A percentile compares a stretch with the other conserved stretches of the same genome.
Evolutionary conservation across 2,797 vertebrate genomes (phyloP).

Genomic region (Pseudocheirus occidentalis): DNA sequence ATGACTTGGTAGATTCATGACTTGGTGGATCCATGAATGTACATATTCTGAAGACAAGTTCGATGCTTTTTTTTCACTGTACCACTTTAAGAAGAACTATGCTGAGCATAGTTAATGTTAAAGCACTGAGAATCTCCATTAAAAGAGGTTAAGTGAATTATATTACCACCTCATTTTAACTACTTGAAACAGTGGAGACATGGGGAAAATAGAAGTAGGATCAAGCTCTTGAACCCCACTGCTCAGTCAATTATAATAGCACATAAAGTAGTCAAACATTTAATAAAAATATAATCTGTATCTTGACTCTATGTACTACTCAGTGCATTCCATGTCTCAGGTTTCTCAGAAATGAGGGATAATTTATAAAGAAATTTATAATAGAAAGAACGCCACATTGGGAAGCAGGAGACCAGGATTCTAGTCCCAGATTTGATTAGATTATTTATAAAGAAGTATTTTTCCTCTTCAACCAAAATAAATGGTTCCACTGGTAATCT

Average conservation of each 20-base stretch:
- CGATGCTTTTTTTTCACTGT: neutral
- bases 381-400: neutral
- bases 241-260: slow-evolving; percentile 56
- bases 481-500: slow-evolving; percentile 63
- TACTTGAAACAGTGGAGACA: neutral
- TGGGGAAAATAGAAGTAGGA: neutral
- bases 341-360: slow-evolving; percentile 73
- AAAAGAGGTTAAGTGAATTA: neutral
- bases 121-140: neutral
- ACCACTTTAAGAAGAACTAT: neutral
- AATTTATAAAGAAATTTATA: slow-evolving; percentile 51
- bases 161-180: neutral
- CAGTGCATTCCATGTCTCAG: slow-evolving; percentile 59
- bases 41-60: neutral
- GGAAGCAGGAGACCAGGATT: neutral
- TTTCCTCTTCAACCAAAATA: slow-evolving; percentile 54
- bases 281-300: slow-evolving; percentile 73
- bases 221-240: slow-evolving; percentile 56
- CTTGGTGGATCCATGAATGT: neutral
- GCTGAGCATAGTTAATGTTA: neutral
- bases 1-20: neutral
- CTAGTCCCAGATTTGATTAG: neutral
- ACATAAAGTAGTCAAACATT: slow-evolving; percentile 75
- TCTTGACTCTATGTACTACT: slow-evolving; percentile 64
- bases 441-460: slow-evolving; percentile 71